Conservation (phyloP, 1,140 invertebrate genomes). For the Ctenoplectra terminalis region DNA sequence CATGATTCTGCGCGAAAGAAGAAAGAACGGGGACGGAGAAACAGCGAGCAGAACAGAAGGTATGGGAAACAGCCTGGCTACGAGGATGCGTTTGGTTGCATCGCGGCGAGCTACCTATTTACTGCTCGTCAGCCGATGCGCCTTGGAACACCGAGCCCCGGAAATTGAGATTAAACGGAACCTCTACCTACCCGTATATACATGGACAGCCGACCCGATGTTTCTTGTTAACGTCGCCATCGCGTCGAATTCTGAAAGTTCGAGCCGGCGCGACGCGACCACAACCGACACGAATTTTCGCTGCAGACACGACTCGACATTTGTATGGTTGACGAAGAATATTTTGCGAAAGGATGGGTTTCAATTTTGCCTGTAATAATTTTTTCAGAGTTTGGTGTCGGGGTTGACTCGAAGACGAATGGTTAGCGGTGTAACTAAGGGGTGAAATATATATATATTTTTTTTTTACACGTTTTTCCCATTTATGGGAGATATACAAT, state of each 20-base stretch:
- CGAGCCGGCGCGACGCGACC: no score
- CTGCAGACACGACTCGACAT: not conserved
- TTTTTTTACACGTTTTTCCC: not conserved
- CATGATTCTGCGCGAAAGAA: constrained; percentile 5
- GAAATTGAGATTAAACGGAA: constrained; percentile 57
- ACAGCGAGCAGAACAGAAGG: not conserved
- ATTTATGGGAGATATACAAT: not conserved
- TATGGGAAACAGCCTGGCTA: constrained; percentile 27
- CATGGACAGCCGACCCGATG: not conserved
- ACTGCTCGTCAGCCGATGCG: constrained; percentile 38
- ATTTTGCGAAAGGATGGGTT: no score
- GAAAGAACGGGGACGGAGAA: not conserved
- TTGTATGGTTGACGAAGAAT: no score
- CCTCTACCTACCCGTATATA: not conserved
- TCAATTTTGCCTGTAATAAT: no score
- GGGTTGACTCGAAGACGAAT: no score
- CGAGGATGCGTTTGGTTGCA: constrained; percentile 24
- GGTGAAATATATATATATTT: no score
- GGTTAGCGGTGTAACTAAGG: no score
- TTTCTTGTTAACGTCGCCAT: constrained; percentile 20
- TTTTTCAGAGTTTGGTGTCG: no score
- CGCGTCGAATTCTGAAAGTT: constrained; percentile 26
- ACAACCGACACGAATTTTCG: not conserved
- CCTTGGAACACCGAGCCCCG: constrained; percentile 17
- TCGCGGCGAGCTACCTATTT: constrained; percentile 28